These are phyloP conservation scores for Pharmacophagus antenor DNA, from an alignment of 2,888 invertebrate species.

Conservation along the genomic window DNA sequence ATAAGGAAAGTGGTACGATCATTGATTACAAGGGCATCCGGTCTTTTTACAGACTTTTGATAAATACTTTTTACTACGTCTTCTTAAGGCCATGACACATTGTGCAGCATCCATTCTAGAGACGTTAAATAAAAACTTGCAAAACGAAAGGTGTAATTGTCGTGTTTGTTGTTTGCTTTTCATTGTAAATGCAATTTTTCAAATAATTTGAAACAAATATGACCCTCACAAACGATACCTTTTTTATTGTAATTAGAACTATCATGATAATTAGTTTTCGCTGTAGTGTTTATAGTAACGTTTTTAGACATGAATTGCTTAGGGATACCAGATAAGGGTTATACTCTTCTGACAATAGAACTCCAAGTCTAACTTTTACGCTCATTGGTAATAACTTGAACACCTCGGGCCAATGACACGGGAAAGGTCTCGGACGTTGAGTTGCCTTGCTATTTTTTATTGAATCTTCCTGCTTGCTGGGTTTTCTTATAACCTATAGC, in stretches of 20 bases:
- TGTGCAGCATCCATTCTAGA: neutral
- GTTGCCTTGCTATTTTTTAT: conserved; percentile 19
- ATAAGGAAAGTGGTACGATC: conserved; percentile 43
- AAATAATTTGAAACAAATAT: neutral
- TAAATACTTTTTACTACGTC: conserved; percentile 36
- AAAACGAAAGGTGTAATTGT: neutral
- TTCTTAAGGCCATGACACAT: conserved; percentile 28
- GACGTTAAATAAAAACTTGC: conserved; percentile 2
- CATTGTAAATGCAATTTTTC: neutral
- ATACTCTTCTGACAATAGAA: too few species aligned
- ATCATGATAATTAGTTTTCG: too few species aligned
- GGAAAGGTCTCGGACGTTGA: conserved; percentile 27
- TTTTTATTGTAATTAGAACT: too few species aligned
- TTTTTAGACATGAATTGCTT: too few species aligned
- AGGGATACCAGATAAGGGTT: too few species aligned
- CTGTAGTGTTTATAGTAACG: too few species aligned
- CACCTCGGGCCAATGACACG: conserved; percentile 28
- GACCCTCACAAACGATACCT: neutral
- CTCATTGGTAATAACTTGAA: conserved; percentile 18
- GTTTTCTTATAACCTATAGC: conserved; percentile 1
- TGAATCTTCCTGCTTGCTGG: conserved; percentile 20
- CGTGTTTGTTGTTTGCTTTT: neutral
- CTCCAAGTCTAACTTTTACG: too few species aligned
- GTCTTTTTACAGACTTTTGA: conserved; percentile 39
- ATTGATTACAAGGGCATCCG: conserved; percentile 45